Conservation (phyloP, 2,888 invertebrate species). For the Tryphoninae sp. region DNA sequence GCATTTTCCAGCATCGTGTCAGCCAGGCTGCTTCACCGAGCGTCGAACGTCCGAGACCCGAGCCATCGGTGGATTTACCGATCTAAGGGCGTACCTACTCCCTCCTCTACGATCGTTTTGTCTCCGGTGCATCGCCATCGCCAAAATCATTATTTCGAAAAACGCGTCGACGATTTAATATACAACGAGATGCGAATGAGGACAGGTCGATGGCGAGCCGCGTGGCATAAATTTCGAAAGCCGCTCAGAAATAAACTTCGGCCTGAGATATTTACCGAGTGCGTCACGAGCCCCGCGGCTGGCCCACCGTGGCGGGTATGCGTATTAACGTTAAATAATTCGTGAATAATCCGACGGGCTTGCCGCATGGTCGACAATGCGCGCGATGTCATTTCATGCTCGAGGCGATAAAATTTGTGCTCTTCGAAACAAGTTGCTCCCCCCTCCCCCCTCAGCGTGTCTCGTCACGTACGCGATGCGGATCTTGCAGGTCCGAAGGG, state of each 20-base stretch:
- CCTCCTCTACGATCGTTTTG: neutral
- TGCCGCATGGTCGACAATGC: neutral
- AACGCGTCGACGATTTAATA: too few relatives aligned
- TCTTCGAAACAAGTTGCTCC: neutral
- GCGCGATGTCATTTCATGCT: constrained; percentile 17
- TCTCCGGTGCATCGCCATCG: neutral
- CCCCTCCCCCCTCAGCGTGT: neutral
- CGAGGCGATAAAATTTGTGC: constrained; percentile 44
- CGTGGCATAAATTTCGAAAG: constrained; percentile 38
- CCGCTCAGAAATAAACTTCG: constrained; percentile 47
- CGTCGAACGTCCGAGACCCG: constrained; percentile 23
- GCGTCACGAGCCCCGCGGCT: constrained; percentile 24
- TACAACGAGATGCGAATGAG: too few relatives aligned
- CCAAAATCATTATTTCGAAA: too few relatives aligned
- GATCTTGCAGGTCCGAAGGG: constrained; percentile 15
- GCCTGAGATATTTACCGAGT: constrained; percentile 30
- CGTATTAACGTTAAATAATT: constrained; percentile 47
- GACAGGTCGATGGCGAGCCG: neutral
- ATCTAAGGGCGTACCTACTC: too few relatives aligned
- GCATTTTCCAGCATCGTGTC: constrained; percentile 40
- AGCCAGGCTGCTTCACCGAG: constrained; percentile 50
- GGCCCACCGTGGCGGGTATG: constrained; percentile 6
- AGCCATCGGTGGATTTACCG: too few relatives aligned
- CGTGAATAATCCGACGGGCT: constrained; percentile 20
- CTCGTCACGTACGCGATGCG: constrained; percentile 35